A percentile compares a stretch with the other conserved stretches of the same genome.
These are phyloP conservation scores for Ptychoptera contaminata DNA, from an alignment of 2,888 invertebrate species.

Conservation along the genomic window DNA sequence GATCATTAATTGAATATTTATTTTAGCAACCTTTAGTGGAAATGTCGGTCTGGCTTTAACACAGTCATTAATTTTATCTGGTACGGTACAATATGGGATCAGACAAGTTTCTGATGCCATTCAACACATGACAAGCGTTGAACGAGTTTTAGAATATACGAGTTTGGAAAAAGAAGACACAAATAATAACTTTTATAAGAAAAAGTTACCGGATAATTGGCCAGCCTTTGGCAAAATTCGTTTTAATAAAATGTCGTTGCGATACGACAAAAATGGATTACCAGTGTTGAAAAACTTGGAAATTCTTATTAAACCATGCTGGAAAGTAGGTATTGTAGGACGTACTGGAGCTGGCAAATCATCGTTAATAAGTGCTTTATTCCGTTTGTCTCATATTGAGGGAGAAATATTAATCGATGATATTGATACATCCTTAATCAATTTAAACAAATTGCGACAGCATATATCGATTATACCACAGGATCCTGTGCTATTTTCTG, in stretches of 20 bases:
- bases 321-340: conserved; percentile 65
- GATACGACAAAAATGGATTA: conserved; percentile 39
- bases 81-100: conserved; percentile 54
- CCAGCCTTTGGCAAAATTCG: conserved; percentile 44
- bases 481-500: conserved; percentile 39
- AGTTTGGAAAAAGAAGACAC: conserved; percentile 42
- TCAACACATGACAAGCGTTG: conserved; percentile 58
- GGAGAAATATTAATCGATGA: conserved; percentile 60
- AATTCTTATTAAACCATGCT: conserved; percentile 46
- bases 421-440: conserved; percentile 42
- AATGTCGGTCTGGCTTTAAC: conserved; percentile 56
- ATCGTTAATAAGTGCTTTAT: conserved; percentile 60
- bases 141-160: conserved; percentile 54
- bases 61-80: conserved; percentile 51
- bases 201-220: conserved; percentile 46
- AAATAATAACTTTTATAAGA: conserved; percentile 16
- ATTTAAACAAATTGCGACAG: conserved; percentile 42
- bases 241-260: conserved; percentile 39
- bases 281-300: conserved; percentile 61
- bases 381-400: conserved; percentile 53
- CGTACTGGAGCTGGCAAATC: conserved; percentile 76
- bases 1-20: not conserved
- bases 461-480: conserved; percentile 42
- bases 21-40: conserved; percentile 38
- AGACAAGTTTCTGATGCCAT: conserved; percentile 53